A percentile compares a stretch with the other conserved stretches of the same genome.
Conservation (phyloP, 2,888 invertebrate genomes). For the Ischnus inquisitorius region DNA sequence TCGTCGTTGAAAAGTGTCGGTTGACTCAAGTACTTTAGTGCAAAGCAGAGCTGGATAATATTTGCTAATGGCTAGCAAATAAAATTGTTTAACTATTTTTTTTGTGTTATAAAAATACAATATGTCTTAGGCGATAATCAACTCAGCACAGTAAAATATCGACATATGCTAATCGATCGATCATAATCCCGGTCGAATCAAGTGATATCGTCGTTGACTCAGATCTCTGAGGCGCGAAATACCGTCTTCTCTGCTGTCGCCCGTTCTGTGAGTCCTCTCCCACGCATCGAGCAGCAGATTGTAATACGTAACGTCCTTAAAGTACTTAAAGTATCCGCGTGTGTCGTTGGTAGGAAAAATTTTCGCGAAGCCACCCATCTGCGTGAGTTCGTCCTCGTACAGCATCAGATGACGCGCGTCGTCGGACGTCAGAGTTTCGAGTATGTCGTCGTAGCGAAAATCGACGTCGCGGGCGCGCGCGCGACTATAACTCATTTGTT, state of each 20-base stretch:
- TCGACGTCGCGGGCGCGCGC: constrained; percentile 75
- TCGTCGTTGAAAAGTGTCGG: not conserved
- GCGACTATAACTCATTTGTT: constrained; percentile 75
- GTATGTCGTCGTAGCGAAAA: constrained; percentile 90
- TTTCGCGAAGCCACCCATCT: constrained; percentile 89
- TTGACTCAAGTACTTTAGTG: not conserved
- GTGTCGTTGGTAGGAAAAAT: constrained; percentile 94
- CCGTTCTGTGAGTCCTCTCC: constrained; percentile 90
- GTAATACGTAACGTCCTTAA: constrained; percentile 94
- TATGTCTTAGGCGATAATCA: not conserved
- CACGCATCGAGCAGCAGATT: constrained; percentile 97
- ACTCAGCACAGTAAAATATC: too few relatives aligned
- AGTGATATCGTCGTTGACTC: constrained; percentile 84
- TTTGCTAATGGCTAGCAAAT: too few relatives aligned
- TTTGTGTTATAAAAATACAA: not conserved
- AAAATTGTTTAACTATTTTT: too few relatives aligned
- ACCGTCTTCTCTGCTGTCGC: constrained; percentile 86
- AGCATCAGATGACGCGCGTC: constrained; percentile 94
- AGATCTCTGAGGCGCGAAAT: constrained; percentile 79
- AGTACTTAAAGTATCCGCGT: constrained; percentile 92
- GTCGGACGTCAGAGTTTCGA: constrained; percentile 94
- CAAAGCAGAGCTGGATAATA: not conserved
- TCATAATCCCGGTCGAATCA: constrained; percentile 62
- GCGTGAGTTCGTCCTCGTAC: constrained; percentile 95
- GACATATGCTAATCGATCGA: not conserved